Evolutionary conservation across 1,140 invertebrate genomes (phyloP), one percentile per base, ranked within the genome.

Genomic region (Agraylea sexmaculata): DNA sequence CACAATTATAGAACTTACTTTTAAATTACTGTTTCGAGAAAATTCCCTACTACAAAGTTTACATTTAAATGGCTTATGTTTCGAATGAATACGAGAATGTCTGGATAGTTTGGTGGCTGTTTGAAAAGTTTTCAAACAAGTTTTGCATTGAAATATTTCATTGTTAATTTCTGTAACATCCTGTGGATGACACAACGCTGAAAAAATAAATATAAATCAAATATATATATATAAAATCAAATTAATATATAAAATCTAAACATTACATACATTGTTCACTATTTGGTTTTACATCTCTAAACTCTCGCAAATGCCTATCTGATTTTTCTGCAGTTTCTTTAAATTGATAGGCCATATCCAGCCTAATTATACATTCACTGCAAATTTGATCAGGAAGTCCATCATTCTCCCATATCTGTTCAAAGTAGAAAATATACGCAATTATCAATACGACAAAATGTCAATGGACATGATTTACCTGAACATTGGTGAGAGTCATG

Each of bases 21-120:
- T 50, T 40, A 50, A 44, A 42, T 50, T 50, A 36, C 48, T 50
- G 31, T 47, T 50, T n/a, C 44, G 44, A 12, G 48, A 46, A 28
- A 50, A 50, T 7, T 41, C 41, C 20, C 42, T 46, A 44, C 47
- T 50, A 31, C 48, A 50, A 15, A 42, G 25, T 11, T 44, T 42
- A 35, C 48, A 50, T 29, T 50, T 43, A 27, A 42, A 47, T 16
- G 48, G 48, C 29, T 47, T 46, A 12, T 45, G 42, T n/a, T 45
- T 42, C 3, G 48, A 42, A 32, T 50, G 48, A 2, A 50, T 37
- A 28, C 44, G 45, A 8, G 29, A 21, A 22, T 50, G 48, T 23
- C 45, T 18, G 2, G 44, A 42, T 10, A 50, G 32, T 27, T 50
- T 50, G 8, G 45, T 50, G 11, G 41, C 17, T 1, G 45, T 42